Conservation (phyloP, 1,140 invertebrate species). For the Drosophila funebris region DNA sequence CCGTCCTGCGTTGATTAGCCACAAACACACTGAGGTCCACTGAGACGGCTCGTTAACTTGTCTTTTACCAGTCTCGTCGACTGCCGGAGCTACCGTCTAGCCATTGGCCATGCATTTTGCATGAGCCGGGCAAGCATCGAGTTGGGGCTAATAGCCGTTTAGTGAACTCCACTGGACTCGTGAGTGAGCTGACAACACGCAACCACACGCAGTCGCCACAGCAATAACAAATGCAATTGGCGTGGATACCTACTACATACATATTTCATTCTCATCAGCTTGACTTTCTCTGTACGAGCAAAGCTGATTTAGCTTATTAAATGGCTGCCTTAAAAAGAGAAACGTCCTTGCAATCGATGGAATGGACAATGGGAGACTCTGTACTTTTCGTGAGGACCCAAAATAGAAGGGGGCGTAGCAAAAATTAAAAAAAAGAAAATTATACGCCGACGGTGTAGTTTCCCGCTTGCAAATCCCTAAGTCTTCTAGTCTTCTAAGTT, state of each 20-base stretch:
- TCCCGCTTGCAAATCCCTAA: too few species aligned
- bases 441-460: too few species aligned
- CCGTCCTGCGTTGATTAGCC: constrained; percentile 68
- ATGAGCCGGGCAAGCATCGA: constrained; percentile 48
- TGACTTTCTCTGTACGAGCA: neutral
- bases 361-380: too few species aligned
- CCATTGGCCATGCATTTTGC: constrained; percentile 72
- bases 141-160: constrained; percentile 71
- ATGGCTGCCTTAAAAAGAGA: neutral
- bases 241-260: constrained; percentile 19
- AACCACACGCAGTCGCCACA: constrained; percentile 39
- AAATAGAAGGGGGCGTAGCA: too few species aligned
- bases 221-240: constrained; percentile 48
- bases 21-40: constrained; percentile 69
- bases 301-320: constrained; percentile 16
- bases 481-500: too few species aligned
- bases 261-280: constrained; percentile 36
- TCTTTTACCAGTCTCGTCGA: constrained; percentile 21
- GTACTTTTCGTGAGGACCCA: too few species aligned
- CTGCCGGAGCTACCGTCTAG: constrained; percentile 46
- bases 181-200: constrained; percentile 40
- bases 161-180: constrained; percentile 52
- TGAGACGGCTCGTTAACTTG: constrained; percentile 73
- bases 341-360: too few species aligned
- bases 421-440: too few species aligned